Percentiles rank a stretch among this genome's conserved stretches.
Evolutionary conservation across 1,140 invertebrate species (phyloP).

Genomic region (Globodera rostochiensis): DNA sequence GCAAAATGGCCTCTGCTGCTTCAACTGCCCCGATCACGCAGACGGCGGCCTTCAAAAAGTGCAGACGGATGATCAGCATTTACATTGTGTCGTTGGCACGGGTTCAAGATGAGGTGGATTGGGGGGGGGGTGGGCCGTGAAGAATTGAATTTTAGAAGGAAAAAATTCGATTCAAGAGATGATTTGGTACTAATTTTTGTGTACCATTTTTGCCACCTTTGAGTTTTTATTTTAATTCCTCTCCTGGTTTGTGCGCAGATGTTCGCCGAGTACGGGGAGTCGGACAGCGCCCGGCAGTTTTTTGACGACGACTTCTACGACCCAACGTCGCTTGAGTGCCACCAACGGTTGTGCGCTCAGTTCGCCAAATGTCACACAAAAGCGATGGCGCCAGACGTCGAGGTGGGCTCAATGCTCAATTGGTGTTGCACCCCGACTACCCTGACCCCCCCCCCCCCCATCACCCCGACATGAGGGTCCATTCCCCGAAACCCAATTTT

Average conservation of each 20-base stretch:
- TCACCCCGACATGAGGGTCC: no score
- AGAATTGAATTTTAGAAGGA: no score
- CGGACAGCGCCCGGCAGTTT: not conserved
- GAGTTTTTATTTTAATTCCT: not conserved
- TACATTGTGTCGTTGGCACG: not conserved
- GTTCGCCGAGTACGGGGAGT: slow-evolving; percentile 5
- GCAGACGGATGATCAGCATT: not conserved
- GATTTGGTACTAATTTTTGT: no score
- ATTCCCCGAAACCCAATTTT: no score
- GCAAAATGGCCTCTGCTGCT: not conserved
- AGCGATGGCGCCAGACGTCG: not conserved
- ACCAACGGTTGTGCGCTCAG: slow-evolving; percentile 8
- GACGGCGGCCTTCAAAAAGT: not conserved
- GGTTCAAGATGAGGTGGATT: not conserved
- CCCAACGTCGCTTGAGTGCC: not conserved
- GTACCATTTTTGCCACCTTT: no score
- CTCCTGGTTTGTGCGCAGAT: slow-evolving; percentile 14
- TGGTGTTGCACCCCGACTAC: no score
- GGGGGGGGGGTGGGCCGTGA: no score
- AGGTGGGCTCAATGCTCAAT: not conserved
- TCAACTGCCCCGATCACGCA: not conserved
- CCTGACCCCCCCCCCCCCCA: no score
- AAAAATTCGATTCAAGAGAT: no score
- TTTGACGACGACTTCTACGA: slow-evolving; percentile 27
- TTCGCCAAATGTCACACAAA: slow-evolving; percentile 29